These are phyloP conservation scores for Invenusta paracnida DNA, from an alignment of 2,888 invertebrate species.

Conservation along the genomic window DNA sequence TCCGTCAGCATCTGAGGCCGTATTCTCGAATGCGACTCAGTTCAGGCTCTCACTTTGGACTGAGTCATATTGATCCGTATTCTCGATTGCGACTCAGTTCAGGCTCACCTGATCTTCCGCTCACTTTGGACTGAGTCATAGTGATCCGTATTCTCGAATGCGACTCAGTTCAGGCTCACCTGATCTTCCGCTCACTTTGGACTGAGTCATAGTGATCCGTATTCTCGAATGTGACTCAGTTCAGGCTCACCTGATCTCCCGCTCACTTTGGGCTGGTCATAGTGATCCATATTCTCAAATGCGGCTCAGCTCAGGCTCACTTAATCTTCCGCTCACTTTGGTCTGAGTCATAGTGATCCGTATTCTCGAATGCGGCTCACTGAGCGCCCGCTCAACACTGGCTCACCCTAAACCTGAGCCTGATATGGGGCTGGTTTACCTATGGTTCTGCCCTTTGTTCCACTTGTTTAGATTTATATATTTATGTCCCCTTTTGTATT, in stretches of 20 bases:
- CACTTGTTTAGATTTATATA: neutral
- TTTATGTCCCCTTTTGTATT: neutral
- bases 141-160: too few relatives aligned
- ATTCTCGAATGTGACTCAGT: neutral
- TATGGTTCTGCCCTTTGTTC: neutral
- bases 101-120: too few relatives aligned
- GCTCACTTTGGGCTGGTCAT: neutral
- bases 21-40: too few relatives aligned
- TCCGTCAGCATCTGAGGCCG: too few relatives aligned
- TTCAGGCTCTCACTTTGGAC: too few relatives aligned
- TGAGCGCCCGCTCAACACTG: neutral
- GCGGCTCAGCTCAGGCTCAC: neutral
- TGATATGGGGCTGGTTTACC: neutral
- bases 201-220: too few relatives aligned
- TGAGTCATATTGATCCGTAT: too few relatives aligned
- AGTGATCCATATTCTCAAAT: neutral
- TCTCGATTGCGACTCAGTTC: too few relatives aligned
- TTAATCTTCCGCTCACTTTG: neutral
- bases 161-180: too few relatives aligned
- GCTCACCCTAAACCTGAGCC: neutral
- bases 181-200: too few relatives aligned
- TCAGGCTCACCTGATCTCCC: neutral
- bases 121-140: too few relatives aligned
- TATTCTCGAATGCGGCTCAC: neutral
- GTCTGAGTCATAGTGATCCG: neutral